Conservation (phyloP, 2,113 vertebrate species). For the Orycteropus afer region DNA sequence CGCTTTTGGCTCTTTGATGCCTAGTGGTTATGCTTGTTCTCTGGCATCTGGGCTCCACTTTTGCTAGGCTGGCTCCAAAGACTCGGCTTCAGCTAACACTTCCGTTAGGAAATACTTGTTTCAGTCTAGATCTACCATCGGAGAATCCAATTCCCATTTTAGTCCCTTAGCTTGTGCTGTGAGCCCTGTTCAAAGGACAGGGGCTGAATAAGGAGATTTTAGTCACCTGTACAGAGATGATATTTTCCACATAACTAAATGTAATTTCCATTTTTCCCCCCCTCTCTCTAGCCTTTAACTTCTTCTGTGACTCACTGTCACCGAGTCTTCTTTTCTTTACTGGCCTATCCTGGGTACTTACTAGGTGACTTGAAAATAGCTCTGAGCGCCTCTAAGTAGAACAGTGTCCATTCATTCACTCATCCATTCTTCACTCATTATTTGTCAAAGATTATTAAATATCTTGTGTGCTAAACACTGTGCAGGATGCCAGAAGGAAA, state of each 20-base stretch:
- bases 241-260: background rate
- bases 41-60: background rate
- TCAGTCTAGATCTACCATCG: background rate
- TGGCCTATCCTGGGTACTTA: background rate
- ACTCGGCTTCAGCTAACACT: background rate
- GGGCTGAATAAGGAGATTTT: background rate
- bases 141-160: background rate
- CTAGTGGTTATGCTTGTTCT: background rate
- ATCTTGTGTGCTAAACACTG: background rate
- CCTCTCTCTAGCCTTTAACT: background rate
- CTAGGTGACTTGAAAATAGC: background rate
- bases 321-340: background rate
- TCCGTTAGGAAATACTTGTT: background rate
- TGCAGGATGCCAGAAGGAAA: background rate
- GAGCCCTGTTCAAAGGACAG: background rate
- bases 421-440: background rate
- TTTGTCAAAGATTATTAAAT: background rate
- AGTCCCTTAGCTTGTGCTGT: background rate
- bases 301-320: background rate
- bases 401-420: background rate
- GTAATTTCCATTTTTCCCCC: background rate
- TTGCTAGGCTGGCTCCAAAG: background rate
- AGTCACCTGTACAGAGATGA: background rate
- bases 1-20: background rate
- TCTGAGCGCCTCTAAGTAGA: background rate